Evolutionary conservation across 2,797 vertebrate species (phyloP), one percentile per base, ranked within the genome.

Genomic region (Acipenser ruthenus): DNA sequence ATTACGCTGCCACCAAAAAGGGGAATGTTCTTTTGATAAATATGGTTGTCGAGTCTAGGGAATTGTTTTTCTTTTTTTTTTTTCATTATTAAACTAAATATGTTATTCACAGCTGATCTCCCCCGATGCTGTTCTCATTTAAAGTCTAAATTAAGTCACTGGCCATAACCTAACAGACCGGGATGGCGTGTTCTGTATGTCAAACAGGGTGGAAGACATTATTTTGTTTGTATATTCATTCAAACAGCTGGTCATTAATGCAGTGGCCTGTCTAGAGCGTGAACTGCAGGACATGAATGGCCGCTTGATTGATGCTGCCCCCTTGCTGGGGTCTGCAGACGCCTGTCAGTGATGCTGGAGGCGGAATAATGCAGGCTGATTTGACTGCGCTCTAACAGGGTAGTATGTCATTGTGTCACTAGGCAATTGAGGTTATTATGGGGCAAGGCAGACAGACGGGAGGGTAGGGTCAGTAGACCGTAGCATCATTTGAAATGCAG

Each of bases 401-500:
- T 76, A 91, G 79, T 91, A 72, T 91, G 91, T 93, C 91, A 94
- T 90, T 84, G 88, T 92, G 91, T 92, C 90, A 92, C 83, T 75
- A 49, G 77, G 88, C 88, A 78, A 90, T 83, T 82, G 88, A 86
- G 90, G 90, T 91, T 90, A 93, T 88, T 88, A 86, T 84, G 87
- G 88, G 86, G 74, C 85, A 86, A 84, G 84, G 84, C 84, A 90
- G 87, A 87, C 88, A 91, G 88, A 87, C 83, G 73, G 84, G 80
- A 88, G 87, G 83, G 80, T 86, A 82, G 83, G 90, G 89, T 92
- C 91, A 94, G 85, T 87, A 93, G 91, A 93, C 89, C 84, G 73
- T 91, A 83, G 86, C 88, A 81, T 92, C 90, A 92, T 93, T 92
- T 91, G 88, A 89, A 90, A 92, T 88, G 86, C 88, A 87, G 88